phyloP scores from a whole-genome alignment of 1,140 invertebrate genomes.

The Neodiprion virginianus region DNA sequence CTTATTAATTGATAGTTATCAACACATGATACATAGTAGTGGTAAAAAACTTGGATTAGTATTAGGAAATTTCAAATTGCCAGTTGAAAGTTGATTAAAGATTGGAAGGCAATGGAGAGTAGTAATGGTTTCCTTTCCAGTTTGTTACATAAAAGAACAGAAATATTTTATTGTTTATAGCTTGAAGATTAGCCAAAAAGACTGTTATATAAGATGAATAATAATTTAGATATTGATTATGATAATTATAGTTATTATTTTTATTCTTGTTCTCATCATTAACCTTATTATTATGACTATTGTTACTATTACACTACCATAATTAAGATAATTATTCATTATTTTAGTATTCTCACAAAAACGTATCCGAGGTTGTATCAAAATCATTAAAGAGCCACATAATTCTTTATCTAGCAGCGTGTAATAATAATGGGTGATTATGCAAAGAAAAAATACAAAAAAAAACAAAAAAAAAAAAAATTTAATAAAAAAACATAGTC shows the following conservation, averaged over 20 bases:
- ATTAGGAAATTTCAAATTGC: background rate
- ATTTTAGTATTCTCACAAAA: slow-evolving; percentile 14
- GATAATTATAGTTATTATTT: slow-evolving; percentile 10
- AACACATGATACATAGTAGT: background rate
- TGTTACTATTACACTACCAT: slow-evolving; percentile 29
- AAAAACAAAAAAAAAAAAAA: too few species aligned
- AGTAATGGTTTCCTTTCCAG: background rate
- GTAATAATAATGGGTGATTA: too few species aligned
- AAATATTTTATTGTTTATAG: slow-evolving; percentile 54
- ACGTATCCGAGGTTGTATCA: too few species aligned
- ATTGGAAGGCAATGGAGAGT: background rate
- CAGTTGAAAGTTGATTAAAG: background rate
- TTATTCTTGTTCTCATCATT: background rate
- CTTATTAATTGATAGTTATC: background rate
- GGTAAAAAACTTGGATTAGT: background rate
- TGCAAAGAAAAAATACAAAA: too few species aligned
- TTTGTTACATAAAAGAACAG: slow-evolving; percentile 25
- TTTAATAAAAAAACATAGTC: too few species aligned
- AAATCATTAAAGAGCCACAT: too few species aligned
- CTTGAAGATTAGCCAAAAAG: slow-evolving; percentile 56
- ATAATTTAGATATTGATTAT: slow-evolving; percentile 48
- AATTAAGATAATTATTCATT: slow-evolving; percentile 34
- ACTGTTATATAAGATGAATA: slow-evolving; percentile 55
- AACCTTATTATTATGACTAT: slow-evolving; percentile 31
- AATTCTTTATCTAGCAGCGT: too few species aligned